A percentile compares a stretch with the other conserved stretches of the same genome.
These are phyloP conservation scores for Syrista parreyssii DNA, from an alignment of 2,888 invertebrate genomes.

Conservation along the genomic window DNA sequence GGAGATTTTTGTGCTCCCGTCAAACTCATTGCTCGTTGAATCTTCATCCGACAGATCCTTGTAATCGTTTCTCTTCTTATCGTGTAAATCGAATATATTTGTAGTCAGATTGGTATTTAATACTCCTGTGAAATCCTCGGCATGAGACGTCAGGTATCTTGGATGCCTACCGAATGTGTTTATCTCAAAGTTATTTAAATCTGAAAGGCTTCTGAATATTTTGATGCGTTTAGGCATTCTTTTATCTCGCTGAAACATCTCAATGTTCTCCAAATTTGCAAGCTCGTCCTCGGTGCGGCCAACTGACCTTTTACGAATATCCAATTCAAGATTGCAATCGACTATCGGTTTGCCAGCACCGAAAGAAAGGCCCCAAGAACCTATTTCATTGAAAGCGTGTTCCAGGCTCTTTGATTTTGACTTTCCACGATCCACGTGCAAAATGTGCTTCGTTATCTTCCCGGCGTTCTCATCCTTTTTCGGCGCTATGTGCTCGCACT, in stretches of 20 bases:
- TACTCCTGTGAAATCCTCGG: constrained; percentile 50
- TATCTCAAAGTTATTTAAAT: constrained; percentile 46
- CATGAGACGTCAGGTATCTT: constrained; percentile 43
- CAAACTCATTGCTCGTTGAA: not conserved
- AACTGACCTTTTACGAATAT: not conserved
- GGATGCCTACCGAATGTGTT: constrained; percentile 41
- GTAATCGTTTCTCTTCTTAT: not conserved
- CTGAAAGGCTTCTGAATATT: constrained; percentile 46
- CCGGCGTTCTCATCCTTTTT: not conserved
- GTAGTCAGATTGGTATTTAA: constrained; percentile 44
- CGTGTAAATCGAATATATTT: constrained; percentile 13
- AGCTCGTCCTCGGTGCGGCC: constrained; percentile 4
- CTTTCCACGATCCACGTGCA: not conserved
- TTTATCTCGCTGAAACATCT: constrained; percentile 6
- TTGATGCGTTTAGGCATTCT: constrained; percentile 16
- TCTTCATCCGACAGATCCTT: constrained; percentile 7
- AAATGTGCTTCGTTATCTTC: not conserved
- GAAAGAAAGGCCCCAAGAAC: not conserved
- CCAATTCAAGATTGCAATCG: constrained; percentile 1
- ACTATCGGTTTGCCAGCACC: not conserved
- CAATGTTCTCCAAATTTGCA: not conserved
- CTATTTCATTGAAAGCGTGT: not conserved
- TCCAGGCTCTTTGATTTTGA: not conserved
- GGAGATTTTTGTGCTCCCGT: too few species aligned
- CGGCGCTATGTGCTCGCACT: constrained; percentile 43